Evolutionary conservation across 2,888 invertebrate genomes (phyloP).

Genomic region (Melanargia galathea): DNA sequence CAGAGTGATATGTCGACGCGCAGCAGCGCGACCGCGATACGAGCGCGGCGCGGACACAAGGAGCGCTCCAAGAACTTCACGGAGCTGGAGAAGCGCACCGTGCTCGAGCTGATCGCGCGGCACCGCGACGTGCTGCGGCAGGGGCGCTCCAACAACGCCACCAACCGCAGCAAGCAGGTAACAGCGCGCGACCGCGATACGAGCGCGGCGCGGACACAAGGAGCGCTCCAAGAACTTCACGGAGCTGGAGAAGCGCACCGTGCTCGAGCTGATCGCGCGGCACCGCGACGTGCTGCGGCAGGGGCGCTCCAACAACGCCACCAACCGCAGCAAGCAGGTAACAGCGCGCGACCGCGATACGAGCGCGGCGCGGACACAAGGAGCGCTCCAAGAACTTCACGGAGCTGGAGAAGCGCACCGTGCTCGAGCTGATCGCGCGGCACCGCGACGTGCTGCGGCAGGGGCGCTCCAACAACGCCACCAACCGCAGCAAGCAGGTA

Average conservation of each 20-base stretch:
- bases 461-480: conserved; percentile 80
- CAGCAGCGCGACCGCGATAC: conserved; percentile 63
- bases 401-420: conserved; percentile 77
- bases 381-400: conserved; percentile 81
- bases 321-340: conserved; percentile 62
- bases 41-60: conserved; percentile 78
- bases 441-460: conserved; percentile 79
- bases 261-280: conserved; percentile 75
- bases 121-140: conserved; percentile 80
- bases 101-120: conserved; percentile 75
- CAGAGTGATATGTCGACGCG: conserved; percentile 79
- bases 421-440: conserved; percentile 75
- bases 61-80: conserved; percentile 81
- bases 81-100: conserved; percentile 77
- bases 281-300: conserved; percentile 80
- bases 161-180: conserved; percentile 79
- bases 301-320: conserved; percentile 80
- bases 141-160: conserved; percentile 80
- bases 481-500: conserved; percentile 55
- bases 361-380: conserved; percentile 78
- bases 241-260: conserved; percentile 77
- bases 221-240: conserved; percentile 81
- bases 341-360: conserved; percentile 53
- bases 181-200: conserved; percentile 42
- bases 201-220: conserved; percentile 78